A percentile compares a stretch with the other conserved stretches of the same genome.
Conservation (phyloP, 1,140 invertebrate genomes). For the Eulimnadia texana region DNA sequence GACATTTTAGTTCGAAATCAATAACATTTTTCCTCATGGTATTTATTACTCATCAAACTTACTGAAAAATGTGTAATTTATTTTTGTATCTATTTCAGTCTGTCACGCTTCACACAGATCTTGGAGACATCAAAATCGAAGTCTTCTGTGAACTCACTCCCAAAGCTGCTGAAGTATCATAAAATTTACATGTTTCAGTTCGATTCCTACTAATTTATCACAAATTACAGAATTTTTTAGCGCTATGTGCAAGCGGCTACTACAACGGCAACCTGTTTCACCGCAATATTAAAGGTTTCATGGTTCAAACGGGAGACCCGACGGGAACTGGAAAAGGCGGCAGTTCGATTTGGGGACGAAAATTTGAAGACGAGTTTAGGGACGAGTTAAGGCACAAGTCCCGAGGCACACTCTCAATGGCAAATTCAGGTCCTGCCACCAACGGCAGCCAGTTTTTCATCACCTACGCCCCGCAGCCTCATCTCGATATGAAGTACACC, state of each 20-base stretch:
- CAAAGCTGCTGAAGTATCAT: slow-evolving; percentile 6
- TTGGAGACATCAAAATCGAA: slow-evolving; percentile 13
- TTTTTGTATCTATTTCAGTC: slow-evolving; percentile 1
- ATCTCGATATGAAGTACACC: slow-evolving; percentile 93
- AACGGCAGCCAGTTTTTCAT: slow-evolving; percentile 99
- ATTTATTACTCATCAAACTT: not conserved
- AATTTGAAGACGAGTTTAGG: slow-evolving; percentile 93
- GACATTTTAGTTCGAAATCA: not conserved
- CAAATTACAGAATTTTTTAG: slow-evolving; percentile 89
- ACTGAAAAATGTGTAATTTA: not conserved
- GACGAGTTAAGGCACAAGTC: slow-evolving; percentile 76
- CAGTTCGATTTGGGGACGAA: slow-evolving; percentile 74
- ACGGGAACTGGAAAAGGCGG: slow-evolving; percentile 89
- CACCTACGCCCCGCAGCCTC: slow-evolving; percentile 82
- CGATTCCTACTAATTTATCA: slow-evolving; percentile 16
- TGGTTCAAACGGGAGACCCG: slow-evolving; percentile 93
- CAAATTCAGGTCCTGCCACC: slow-evolving; percentile 96
- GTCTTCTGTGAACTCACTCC: slow-evolving; percentile 10
- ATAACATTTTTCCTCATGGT: not conserved
- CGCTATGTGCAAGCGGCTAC: slow-evolving; percentile 88
- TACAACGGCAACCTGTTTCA: slow-evolving; percentile 90
- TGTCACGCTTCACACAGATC: slow-evolving; percentile 12
- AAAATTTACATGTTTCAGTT: not conserved
- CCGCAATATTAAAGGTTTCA: slow-evolving; percentile 96
- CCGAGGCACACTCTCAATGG: slow-evolving; percentile 88